These are phyloP conservation scores for Crematogaster levior DNA, from an alignment of 2,888 invertebrate genomes.

Conservation along the genomic window DNA sequence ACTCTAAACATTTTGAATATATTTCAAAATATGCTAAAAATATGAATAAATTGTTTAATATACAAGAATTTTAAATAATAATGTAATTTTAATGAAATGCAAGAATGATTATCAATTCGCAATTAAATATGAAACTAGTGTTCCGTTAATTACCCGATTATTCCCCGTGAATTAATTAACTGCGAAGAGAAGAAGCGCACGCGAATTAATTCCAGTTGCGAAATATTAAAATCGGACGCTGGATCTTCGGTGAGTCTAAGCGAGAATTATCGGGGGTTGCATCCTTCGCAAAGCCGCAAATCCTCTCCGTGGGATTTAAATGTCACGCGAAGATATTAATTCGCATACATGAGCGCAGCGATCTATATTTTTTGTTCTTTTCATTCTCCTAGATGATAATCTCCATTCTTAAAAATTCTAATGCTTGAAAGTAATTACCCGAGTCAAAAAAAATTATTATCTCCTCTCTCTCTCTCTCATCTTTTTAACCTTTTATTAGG, in stretches of 20 bases:
- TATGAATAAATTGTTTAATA: background rate
- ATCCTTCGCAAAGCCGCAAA: constrained; percentile 23
- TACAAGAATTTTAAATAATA: constrained; percentile 2
- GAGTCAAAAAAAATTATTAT: constrained; percentile 1
- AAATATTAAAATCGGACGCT: constrained; percentile 44
- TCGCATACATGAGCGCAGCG: background rate
- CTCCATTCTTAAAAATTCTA: background rate
- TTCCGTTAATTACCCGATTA: constrained; percentile 34
- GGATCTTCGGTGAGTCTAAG: constrained; percentile 34
- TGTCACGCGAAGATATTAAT: constrained; percentile 45
- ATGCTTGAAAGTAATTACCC: background rate
- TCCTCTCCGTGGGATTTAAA: constrained; percentile 36
- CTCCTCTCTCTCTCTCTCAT: background rate
- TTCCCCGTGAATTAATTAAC: constrained; percentile 8
- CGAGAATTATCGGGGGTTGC: constrained; percentile 41
- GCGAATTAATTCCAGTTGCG: constrained; percentile 29
- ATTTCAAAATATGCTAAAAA: background rate
- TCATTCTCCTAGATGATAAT: background rate
- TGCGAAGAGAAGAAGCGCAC: constrained; percentile 9
- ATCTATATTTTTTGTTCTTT: constrained; percentile 5
- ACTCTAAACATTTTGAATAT: background rate
- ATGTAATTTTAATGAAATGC: constrained; percentile 11
- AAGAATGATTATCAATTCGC: constrained; percentile 20
- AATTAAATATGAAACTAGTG: constrained; percentile 27
- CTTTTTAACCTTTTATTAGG: background rate